Percentiles rank a stretch among this genome's conserved stretches.
Conservation (phyloP, 2,888 invertebrate species). For the Deilephila elpenor region DNA sequence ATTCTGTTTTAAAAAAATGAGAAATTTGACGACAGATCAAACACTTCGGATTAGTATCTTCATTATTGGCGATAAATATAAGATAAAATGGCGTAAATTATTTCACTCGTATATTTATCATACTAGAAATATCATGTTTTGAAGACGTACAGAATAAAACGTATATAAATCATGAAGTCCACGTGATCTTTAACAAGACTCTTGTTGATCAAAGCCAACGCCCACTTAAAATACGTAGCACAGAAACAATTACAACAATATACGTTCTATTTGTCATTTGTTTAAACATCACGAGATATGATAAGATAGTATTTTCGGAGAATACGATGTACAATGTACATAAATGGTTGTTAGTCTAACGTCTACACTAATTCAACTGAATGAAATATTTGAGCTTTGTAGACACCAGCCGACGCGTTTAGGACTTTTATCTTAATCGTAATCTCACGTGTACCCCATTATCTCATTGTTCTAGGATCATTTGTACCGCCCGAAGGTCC, state of each 20-base stretch:
- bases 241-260: not conserved
- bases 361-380: conserved; percentile 9
- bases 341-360: not conserved
- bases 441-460: not conserved
- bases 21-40: no score
- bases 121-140: no score
- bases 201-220: not conserved
- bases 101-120: no score
- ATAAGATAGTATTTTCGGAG: conserved; percentile 19
- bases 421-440: not conserved
- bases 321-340: not conserved
- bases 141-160: no score
- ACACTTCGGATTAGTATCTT: no score
- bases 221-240: not conserved
- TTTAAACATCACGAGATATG: conserved; percentile 7
- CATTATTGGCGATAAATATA: no score
- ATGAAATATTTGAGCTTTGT: conserved; percentile 3
- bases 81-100: no score
- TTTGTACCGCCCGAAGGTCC: no score
- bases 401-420: not conserved
- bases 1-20: no score
- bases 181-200: no score
- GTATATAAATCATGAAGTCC: no score
- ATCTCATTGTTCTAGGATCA: not conserved
- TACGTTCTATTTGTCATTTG: not conserved